phyloP scores from a whole-genome alignment of 2,113 vertebrate genomes.

The Ophthalmotilapia sp. region DNA sequence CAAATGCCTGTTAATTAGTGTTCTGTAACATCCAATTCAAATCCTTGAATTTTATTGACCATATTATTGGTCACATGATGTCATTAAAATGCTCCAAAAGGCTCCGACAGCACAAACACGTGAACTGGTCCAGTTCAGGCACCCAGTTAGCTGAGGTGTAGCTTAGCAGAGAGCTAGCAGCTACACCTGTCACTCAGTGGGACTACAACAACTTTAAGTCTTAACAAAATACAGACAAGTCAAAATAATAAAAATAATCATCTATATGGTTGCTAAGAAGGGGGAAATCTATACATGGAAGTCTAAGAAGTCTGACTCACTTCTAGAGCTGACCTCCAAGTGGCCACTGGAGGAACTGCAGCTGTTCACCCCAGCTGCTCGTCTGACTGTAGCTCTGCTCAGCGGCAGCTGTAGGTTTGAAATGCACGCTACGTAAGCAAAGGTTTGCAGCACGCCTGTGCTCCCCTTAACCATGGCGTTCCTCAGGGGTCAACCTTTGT shows the following conservation, averaged over 20 bases:
- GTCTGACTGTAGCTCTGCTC: background rate
- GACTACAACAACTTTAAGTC: background rate
- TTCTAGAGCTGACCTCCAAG: background rate
- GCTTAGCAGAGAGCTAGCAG: background rate
- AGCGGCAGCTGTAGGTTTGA: background rate
- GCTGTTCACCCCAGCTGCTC: fast-evolving
- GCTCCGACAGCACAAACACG: background rate
- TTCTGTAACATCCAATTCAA: background rate
- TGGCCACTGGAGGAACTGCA: background rate
- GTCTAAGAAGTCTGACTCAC: background rate
- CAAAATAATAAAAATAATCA: background rate
- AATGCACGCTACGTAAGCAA: background rate
- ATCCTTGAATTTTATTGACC: background rate
- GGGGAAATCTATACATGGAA: background rate
- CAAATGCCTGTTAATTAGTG: background rate
- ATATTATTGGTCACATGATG: background rate
- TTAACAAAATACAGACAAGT: background rate
- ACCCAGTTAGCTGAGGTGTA: background rate
- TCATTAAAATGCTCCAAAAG: background rate
- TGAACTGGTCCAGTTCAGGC: background rate
- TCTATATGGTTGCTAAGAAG: background rate
- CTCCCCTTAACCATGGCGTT: background rate
- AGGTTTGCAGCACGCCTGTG: background rate
- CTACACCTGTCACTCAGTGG: background rate
- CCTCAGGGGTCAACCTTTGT: background rate